phyloP scores from a whole-genome alignment of 1,140 invertebrate species.

The Antheraea pernyi region DNA sequence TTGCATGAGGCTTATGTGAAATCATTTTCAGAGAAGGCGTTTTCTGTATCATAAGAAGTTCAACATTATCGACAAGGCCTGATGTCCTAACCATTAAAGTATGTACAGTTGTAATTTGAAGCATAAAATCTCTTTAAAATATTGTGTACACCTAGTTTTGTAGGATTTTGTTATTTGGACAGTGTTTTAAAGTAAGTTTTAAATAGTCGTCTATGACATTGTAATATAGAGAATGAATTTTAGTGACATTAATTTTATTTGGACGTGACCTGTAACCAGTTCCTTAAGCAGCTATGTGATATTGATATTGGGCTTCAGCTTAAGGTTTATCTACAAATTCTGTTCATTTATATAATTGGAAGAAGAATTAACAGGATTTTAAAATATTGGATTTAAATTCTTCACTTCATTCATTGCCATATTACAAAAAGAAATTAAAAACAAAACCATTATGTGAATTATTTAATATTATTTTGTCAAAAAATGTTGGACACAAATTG shows the following conservation, averaged over 20 bases:
- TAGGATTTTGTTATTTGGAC: slow-evolving; percentile 64
- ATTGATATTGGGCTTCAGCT: slow-evolving; percentile 57
- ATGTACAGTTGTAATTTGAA: slow-evolving; percentile 72
- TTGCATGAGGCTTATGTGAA: slow-evolving; percentile 94
- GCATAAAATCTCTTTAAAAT: slow-evolving; percentile 50
- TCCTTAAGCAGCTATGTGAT: slow-evolving; percentile 58
- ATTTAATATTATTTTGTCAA: not conserved
- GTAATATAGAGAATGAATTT: slow-evolving; percentile 67
- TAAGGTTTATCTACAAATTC: slow-evolving; percentile 29
- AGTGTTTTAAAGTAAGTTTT: slow-evolving; percentile 73
- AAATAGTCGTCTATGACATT: slow-evolving; percentile 47
- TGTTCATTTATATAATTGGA: not conserved
- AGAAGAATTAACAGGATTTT: not conserved
- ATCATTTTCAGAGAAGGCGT: slow-evolving; percentile 87
- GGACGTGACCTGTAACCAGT: slow-evolving; percentile 42
- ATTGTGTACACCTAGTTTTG: slow-evolving; percentile 63
- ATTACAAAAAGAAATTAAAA: not conserved
- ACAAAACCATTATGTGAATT: slow-evolving; percentile 4
- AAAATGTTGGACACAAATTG: not conserved
- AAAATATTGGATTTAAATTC: not conserved
- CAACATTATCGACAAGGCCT: slow-evolving; percentile 40
- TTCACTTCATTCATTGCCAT: not conserved
- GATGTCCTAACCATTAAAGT: slow-evolving; percentile 35
- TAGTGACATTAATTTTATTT: slow-evolving; percentile 47
- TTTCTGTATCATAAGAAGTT: slow-evolving; percentile 73